Conservation (phyloP, 1,140 invertebrate species). For the Euwallacea fornicatus region DNA sequence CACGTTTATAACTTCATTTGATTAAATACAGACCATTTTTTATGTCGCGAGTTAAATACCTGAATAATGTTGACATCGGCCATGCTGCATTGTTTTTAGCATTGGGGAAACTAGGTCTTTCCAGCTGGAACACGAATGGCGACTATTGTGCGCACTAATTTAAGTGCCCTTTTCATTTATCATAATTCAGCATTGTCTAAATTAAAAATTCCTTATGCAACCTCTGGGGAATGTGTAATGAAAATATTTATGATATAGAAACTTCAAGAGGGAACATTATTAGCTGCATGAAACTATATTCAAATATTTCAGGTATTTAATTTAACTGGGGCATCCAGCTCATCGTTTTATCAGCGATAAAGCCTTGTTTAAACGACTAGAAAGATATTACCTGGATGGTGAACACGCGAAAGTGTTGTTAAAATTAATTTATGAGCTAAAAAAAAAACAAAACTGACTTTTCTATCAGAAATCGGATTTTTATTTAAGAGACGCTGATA, state of each 20-base stretch:
- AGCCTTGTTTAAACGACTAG: conserved; percentile 2
- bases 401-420: conserved; percentile 4
- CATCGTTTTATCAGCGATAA: conserved; percentile 5
- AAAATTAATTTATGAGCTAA: not conserved
- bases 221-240: too few relatives aligned
- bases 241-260: too few relatives aligned
- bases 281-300: too few relatives aligned
- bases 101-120: too few relatives aligned
- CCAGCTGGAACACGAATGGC: too few relatives aligned
- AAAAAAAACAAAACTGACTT: too few relatives aligned
- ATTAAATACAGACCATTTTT: conserved; percentile 16
- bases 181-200: not conserved
- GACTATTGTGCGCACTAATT: too few relatives aligned
- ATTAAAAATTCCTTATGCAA: not conserved
- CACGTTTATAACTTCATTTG: conserved; percentile 29
- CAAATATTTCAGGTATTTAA: not conserved
- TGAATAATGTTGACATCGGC: not conserved
- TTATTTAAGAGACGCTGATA: too few relatives aligned
- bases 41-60: conserved; percentile 3
- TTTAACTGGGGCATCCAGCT: conserved; percentile 4
- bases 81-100: not conserved
- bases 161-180: not conserved
- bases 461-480: too few relatives aligned
- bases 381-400: not conserved
- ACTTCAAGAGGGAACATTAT: too few relatives aligned